Conservation (phyloP, 1,140 invertebrate genomes). For the Drosophila repletoides region DNA sequence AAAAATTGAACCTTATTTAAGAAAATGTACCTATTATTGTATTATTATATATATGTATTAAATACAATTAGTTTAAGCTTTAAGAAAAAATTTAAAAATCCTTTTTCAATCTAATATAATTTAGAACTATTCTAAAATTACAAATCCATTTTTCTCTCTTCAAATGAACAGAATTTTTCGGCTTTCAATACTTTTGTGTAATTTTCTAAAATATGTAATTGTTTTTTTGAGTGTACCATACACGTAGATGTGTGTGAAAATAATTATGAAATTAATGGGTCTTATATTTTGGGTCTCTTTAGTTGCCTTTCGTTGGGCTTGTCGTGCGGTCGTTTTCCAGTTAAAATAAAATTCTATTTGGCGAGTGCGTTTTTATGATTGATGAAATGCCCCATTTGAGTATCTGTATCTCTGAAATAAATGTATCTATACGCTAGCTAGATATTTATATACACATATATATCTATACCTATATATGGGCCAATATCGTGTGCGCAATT, state of each 20-base stretch:
- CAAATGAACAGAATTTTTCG: no score
- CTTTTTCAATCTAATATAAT: no score
- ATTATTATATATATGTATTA: no score
- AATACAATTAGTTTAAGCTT: no score
- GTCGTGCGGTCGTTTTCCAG: slow-evolving; percentile 55
- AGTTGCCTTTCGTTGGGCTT: slow-evolving; percentile 56
- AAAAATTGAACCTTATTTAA: no score
- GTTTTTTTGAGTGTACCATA: no score
- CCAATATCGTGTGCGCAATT: slow-evolving; percentile 36
- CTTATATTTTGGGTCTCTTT: slow-evolving; percentile 48
- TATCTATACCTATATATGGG: slow-evolving; percentile 11
- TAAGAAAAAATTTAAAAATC: no score
- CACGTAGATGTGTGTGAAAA: slow-evolving; percentile 9
- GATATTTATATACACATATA: slow-evolving; percentile 23
- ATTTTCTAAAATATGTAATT: no score
- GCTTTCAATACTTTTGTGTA: no score
- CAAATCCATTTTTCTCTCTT: no score
- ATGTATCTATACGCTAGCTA: slow-evolving; percentile 5
- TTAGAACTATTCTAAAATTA: no score
- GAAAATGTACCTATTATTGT: no score
- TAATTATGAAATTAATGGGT: slow-evolving; percentile 66
- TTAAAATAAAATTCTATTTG: not conserved
- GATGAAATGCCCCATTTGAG: slow-evolving; percentile 19
- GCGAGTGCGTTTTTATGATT: slow-evolving; percentile 9
- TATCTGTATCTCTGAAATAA: slow-evolving; percentile 24